Conservation (phyloP, 2,113 vertebrate species). For the Argyrosomus japonicus region DNA sequence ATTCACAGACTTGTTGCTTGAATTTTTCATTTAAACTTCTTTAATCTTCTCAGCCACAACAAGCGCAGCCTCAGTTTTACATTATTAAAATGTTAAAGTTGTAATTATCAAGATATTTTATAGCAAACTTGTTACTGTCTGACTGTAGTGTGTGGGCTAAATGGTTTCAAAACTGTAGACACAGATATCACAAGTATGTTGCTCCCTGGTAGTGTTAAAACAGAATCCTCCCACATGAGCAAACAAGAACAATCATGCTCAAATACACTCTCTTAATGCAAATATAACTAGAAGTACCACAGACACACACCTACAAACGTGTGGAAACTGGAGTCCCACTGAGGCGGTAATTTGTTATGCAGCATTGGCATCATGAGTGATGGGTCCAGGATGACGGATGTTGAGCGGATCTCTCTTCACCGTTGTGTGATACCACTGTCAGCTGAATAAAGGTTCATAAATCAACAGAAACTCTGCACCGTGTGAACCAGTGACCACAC, state of each 20-base stretch:
- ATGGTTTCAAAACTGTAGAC: conserved; percentile 14
- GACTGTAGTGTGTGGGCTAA: background rate
- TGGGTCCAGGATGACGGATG: conserved; percentile 44
- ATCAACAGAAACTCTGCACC: conserved; percentile 52
- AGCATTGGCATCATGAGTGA: conserved; percentile 35
- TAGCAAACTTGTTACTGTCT: background rate
- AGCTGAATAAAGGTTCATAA: conserved; percentile 38
- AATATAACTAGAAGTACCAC: conserved; percentile 46
- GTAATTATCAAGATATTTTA: conserved; percentile 25
- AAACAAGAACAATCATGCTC: conserved; percentile 51
- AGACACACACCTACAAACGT: background rate
- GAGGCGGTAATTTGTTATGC: conserved; percentile 20
- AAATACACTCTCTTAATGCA: conserved; percentile 41
- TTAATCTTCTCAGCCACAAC: background rate
- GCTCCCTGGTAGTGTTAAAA: conserved; percentile 15
- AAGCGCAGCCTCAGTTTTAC: background rate
- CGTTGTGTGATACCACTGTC: conserved; percentile 14
- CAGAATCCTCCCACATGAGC: conserved; percentile 51
- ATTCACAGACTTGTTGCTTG: background rate
- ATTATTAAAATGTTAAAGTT: conserved; percentile 29
- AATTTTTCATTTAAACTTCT: background rate
- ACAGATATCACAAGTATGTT: background rate
- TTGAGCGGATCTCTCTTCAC: conserved; percentile 45
- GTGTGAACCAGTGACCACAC: conserved; percentile 28
- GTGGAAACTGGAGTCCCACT: background rate